Evolutionary conservation across 2,797 vertebrate species (phyloP).

Genomic region (Coreius guichenoti): DNA sequence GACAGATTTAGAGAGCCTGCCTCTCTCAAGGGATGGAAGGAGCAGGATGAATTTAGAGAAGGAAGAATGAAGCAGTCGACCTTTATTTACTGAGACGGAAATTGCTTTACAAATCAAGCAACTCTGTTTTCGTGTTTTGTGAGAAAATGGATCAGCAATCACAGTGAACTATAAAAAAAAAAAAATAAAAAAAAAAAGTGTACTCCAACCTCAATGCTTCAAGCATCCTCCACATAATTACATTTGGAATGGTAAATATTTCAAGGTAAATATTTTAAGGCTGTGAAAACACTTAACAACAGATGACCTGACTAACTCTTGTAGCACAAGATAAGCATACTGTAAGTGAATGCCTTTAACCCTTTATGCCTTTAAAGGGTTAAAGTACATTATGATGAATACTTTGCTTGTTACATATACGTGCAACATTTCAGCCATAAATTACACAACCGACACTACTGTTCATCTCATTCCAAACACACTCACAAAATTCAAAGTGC

Average conservation of each 20-base stretch:
- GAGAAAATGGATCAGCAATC: slow-evolving; percentile 17
- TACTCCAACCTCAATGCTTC: background rate
- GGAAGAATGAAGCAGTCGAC: background rate
- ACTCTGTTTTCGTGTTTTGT: background rate
- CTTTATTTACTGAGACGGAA: slow-evolving; percentile 43
- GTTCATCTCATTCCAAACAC: background rate
- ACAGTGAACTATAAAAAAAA: background rate
- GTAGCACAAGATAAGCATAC: background rate
- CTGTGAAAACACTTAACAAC: background rate
- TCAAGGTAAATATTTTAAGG: background rate
- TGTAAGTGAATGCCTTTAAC: background rate
- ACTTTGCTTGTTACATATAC: too few relatives aligned
- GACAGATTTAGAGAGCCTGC: slow-evolving; percentile 54
- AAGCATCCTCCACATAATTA: background rate
- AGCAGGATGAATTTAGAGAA: slow-evolving; percentile 44
- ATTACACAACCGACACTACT: background rate
- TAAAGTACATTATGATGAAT: too few relatives aligned
- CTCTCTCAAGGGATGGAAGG: slow-evolving; percentile 50
- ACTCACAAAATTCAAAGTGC: background rate
- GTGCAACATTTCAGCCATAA: too few relatives aligned
- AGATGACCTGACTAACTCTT: background rate
- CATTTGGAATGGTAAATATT: slow-evolving; percentile 2
- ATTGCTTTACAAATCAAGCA: slow-evolving; percentile 44
- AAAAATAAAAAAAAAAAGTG: background rate
- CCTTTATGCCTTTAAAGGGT: too few relatives aligned